phyloP scores from a whole-genome alignment of 2,888 invertebrate species.

The Meteorus colon region DNA sequence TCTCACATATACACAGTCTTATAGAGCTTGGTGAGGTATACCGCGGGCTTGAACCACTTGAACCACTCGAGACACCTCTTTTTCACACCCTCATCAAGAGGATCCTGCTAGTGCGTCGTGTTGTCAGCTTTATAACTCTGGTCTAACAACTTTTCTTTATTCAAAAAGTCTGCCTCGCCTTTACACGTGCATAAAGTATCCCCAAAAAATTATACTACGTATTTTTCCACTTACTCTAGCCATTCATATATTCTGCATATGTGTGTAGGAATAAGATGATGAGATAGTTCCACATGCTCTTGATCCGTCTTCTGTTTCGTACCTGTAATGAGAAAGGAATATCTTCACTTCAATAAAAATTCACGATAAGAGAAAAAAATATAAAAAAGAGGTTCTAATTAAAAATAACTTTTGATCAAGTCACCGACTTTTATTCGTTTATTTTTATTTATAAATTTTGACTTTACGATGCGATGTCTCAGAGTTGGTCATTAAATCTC shows the following conservation, averaged over 20 bases:
- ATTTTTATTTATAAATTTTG: background rate
- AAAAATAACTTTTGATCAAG: background rate
- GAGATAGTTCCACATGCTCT: too few species aligned
- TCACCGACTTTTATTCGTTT: background rate
- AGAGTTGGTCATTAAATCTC: background rate
- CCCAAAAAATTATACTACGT: too few species aligned
- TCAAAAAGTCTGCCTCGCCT: constrained; percentile 13
- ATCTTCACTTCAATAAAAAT: too few species aligned
- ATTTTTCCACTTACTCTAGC: too few species aligned
- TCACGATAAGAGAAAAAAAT: too few species aligned
- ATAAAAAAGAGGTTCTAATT: background rate
- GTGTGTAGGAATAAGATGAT: too few species aligned
- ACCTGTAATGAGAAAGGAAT: too few species aligned
- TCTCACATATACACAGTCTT: constrained; percentile 54
- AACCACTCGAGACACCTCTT: constrained; percentile 67
- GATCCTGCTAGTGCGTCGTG: constrained; percentile 48
- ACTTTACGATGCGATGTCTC: too few species aligned
- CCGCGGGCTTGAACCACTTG: constrained; percentile 54
- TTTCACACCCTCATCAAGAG: constrained; percentile 67
- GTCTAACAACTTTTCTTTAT: constrained; percentile 20
- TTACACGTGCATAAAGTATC: background rate
- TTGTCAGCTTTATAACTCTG: constrained; percentile 29
- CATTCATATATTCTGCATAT: too few species aligned
- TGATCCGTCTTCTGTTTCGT: too few species aligned
- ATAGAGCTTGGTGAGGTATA: constrained; percentile 53